A percentile compares a stretch with the other conserved stretches of the same genome.
These are phyloP conservation scores for Notodonta dromedarius DNA, from an alignment of 2,888 invertebrate species.

Conservation along the genomic window DNA sequence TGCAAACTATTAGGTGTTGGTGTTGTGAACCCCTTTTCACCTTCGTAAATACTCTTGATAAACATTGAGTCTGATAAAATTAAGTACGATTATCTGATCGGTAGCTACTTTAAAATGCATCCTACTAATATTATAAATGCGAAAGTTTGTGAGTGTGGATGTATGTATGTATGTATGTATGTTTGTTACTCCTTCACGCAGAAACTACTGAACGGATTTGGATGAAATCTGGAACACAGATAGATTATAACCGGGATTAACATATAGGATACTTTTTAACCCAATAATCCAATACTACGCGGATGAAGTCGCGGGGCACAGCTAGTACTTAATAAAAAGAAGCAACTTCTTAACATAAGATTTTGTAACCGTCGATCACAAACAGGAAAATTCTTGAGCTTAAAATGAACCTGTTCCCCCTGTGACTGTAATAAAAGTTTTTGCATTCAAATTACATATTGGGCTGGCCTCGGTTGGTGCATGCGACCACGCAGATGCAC, in stretches of 20 bases:
- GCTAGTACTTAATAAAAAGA: no score
- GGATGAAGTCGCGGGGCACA: no score
- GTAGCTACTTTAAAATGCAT: neutral
- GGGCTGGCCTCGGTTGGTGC: slow-evolving; percentile 46
- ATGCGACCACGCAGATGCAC: slow-evolving; percentile 49
- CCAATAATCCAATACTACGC: no score
- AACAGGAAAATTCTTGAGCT: slow-evolving; percentile 15
- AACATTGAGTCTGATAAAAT: neutral
- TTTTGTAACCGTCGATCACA: neutral
- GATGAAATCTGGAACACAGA: no score
- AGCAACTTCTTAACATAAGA: neutral
- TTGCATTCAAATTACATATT: slow-evolving; percentile 49
- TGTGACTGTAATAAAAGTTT: slow-evolving; percentile 42
- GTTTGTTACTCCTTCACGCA: no score
- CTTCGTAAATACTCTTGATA: neutral
- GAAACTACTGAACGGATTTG: no score
- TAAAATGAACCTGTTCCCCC: slow-evolving; percentile 10
- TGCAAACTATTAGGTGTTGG: no score
- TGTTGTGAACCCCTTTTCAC: neutral
- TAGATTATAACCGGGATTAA: no score
- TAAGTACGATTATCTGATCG: neutral
- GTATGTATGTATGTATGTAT: no score
- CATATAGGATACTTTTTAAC: no score
- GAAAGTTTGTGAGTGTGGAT: no score
- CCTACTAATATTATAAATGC: no score